Base-by-base conservation (phyloP, 2,797 vertebrate species). In the Schizothorax lantsangensis region DNA sequence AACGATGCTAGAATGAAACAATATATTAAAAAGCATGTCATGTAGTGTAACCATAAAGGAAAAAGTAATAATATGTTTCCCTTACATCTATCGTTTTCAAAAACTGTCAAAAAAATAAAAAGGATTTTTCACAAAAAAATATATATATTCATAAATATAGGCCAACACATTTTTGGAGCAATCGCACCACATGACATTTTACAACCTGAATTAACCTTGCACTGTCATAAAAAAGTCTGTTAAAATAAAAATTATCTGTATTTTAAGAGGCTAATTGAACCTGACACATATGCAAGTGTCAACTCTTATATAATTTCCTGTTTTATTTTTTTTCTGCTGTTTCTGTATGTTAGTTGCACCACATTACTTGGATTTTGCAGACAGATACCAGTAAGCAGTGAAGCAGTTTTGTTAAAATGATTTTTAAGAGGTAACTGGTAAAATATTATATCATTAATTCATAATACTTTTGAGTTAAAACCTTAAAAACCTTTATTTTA, bases 401-500 rank as follows among this genome's bases (percentile, higher is more conserved):
- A 26, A 33, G 17, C 7, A 64, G n/a, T 12, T 62, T 26, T 14
- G 11, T 64, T 64, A 14, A 12, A 14, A 30, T 64, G 2, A 30
- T 30, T 64, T 15, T 33, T 15, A 33, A 66, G 15, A 68, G 64
- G 2, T 36, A 19, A 68, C 43, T 43, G 43, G 43, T 36, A 36
- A 17, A 33, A 33, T 14, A 17, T 68, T 36, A 36, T 8, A 36
- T 7, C 6, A n/a, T 59, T 59, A 59, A 23, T n/a, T 11, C 2
- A 36, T 68, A 36, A 17, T 26, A 38, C 52, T 17, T 69, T 23
- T 14, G 23, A 52, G 30, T 59, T n/a, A 59, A 59, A n/a, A 59
- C 23, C 9, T 11, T 59, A 59, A 59, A n/a, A 59, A n/a, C 23
- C 57, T n/a, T 59, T 11, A 52, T 36, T 75, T 89, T 84, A 81